Evolutionary conservation across 2,113 vertebrate species (phyloP).

Genomic region (Charina bottae): DNA sequence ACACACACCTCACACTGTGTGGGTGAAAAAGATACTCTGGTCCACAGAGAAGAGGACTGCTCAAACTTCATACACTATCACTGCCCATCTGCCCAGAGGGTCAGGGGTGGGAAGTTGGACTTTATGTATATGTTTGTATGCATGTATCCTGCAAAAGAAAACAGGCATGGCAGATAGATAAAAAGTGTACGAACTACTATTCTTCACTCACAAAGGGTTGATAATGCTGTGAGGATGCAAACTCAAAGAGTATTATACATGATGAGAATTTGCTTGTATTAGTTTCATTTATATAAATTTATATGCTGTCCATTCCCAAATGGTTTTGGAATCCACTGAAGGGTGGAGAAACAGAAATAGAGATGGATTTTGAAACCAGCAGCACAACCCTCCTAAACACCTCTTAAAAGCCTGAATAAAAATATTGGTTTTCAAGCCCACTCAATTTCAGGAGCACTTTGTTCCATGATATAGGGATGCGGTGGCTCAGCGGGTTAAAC

Average conservation of each 20-base stretch:
- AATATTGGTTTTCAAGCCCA: not conserved
- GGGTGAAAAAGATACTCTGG: not conserved
- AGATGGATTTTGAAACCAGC: not conserved
- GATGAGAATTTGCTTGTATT: not conserved
- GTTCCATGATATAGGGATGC: no score
- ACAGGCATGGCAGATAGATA: not conserved
- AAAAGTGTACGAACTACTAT: not conserved
- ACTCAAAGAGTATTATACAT: not conserved
- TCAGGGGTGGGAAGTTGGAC: not conserved
- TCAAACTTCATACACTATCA: not conserved
- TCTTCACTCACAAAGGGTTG: not conserved
- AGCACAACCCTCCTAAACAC: not conserved
- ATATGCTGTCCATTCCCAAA: not conserved
- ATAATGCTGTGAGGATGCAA: not conserved
- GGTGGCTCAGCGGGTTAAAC: no score
- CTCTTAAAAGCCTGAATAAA: not conserved
- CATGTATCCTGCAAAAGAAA: not conserved
- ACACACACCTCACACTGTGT: not conserved
- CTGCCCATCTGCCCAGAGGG: not conserved
- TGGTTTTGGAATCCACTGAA: not conserved
- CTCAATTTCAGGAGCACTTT: not conserved
- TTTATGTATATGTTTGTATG: not conserved
- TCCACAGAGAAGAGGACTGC: not conserved
- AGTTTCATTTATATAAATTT: not conserved
- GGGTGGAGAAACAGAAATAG: not conserved